Evolutionary conservation across 92 coral and sea anemone species (phyloP).

Genomic region (Zoanthus sansibaricus): DNA sequence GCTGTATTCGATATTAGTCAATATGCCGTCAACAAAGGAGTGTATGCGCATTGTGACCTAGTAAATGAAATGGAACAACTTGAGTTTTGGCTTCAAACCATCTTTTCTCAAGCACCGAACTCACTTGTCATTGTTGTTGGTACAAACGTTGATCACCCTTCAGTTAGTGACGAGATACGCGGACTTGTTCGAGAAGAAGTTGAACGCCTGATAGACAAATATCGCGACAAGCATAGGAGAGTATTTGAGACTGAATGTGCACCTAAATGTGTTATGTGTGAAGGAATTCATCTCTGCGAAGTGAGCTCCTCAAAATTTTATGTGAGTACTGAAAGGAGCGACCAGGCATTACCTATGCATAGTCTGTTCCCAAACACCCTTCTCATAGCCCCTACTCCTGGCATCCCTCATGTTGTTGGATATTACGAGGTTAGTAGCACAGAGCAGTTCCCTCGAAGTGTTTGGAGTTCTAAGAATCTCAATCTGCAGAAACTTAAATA

Average conservation of each 20-base stretch:
- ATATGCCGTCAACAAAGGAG: conserved; percentile 72
- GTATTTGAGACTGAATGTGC: conserved; percentile 86
- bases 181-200: conserved; percentile 81
- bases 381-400: conserved; percentile 64
- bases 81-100: conserved; percentile 85
- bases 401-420: conserved; percentile 87
- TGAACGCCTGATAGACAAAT: conserved; percentile 73
- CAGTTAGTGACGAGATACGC: conserved; percentile 74
- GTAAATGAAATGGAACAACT: conserved; percentile 76
- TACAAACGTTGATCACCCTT: conserved; percentile 85
- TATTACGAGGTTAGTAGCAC: conserved; percentile 88
- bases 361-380: conserved; percentile 35
- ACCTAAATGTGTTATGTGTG: conserved; percentile 82
- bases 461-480: conserved; percentile 77
- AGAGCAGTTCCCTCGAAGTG: conserved; percentile 75
- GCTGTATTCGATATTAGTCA: conserved; percentile 86
- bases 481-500: conserved; percentile 83
- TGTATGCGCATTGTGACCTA: conserved; percentile 52
- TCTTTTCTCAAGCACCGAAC: conserved; percentile 83
- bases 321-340: conserved; percentile 47
- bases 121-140: conserved; percentile 82
- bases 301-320: conserved; percentile 73
- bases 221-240: conserved; percentile 78
- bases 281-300: conserved; percentile 76
- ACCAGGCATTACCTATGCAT: conserved; percentile 1